Base-by-base conservation (phyloP, 2,888 invertebrate species). In the Drepanosiphum platanoidis region DNA sequence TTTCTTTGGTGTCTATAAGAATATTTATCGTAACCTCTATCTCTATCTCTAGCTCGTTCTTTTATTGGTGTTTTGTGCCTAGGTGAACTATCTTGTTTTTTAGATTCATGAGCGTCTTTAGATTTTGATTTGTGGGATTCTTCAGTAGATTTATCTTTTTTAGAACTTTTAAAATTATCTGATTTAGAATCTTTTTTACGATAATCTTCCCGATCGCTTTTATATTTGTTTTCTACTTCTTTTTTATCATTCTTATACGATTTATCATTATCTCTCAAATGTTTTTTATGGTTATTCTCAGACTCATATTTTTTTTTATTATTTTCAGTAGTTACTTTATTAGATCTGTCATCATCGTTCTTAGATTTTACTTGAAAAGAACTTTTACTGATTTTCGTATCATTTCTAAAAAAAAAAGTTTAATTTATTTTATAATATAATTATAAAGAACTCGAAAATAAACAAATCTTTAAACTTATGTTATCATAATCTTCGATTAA, bases 101-200 rank as follows among this genome's bases (percentile, higher is more conserved):
- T 84, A 36, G 58, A 39, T n/a, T 77, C 68, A 68, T 70, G 11
- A 82, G 27, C 7, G 39, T 27, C 27, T 22, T 84, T 84, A 68
- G 39, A 58, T 39, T 84, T 84, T 52, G 64, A 15, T 15, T 84
- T 84, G 0, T 58, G 30, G 4, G 13, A n/a, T 75, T 84, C 84
- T 58, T 84, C 84, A 36, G 52, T 27, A 30, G 39, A 9, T 64
- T 64, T 83, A 74, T 74, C 64, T 87, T 86, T 81, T 89, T 89
- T 75, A 18, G 39, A 52, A 42, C 15, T 78, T 78, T 77, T 86
- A 39, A n/a, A 58, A 64, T 61, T 32, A 11, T 80, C 61, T 27
- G 52, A 18, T 86, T 70, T 71, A 9, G 64, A 71, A 52, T 86
- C 79, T 86, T 66, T 86, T 42, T 72, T 79, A 15, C 30, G 68